Evolutionary conservation across 2,888 invertebrate genomes (phyloP).

Genomic region (Chrysopilus asiliformis): DNA sequence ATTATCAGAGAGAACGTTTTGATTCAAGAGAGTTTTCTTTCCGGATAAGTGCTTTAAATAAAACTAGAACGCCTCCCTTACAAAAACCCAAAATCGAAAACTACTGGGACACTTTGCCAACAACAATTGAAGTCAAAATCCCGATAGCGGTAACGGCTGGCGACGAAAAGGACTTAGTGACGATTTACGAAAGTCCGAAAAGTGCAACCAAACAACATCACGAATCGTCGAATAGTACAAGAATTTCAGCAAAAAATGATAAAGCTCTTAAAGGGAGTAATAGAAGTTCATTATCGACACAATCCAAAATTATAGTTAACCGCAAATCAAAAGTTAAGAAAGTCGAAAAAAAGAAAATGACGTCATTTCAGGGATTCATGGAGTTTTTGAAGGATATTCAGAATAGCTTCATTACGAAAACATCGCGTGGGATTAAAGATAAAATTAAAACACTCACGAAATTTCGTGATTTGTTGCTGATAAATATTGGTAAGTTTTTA

Average conservation of each 20-base stretch:
- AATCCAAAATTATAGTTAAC: background rate
- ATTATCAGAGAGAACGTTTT: conserved; percentile 30
- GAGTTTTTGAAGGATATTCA: conserved; percentile 29
- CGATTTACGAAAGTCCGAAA: too few relatives aligned
- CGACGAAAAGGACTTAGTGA: background rate
- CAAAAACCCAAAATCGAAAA: background rate
- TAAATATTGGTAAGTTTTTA: conserved; percentile 49
- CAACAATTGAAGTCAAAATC: background rate
- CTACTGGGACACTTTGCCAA: background rate
- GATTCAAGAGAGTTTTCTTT: conserved; percentile 13
- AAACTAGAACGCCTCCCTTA: background rate
- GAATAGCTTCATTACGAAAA: conserved; percentile 24
- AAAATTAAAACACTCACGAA: conserved; percentile 28
- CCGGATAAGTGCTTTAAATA: background rate
- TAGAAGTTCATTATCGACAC: background rate
- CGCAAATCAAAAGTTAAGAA: background rate
- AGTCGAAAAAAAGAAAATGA: conserved; percentile 13
- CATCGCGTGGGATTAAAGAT: conserved; percentile 24
- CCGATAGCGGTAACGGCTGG: too few relatives aligned
- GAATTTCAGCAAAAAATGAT: conserved; percentile 2
- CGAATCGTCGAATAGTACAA: background rate
- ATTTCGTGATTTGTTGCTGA: conserved; percentile 41
- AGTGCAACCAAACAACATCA: too few relatives aligned
- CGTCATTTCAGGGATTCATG: conserved; percentile 28
- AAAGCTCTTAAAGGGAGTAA: background rate